These are phyloP conservation scores for Aleadryas rufinucha DNA, from an alignment of 2,113 vertebrate genomes.

Conservation along the genomic window DNA sequence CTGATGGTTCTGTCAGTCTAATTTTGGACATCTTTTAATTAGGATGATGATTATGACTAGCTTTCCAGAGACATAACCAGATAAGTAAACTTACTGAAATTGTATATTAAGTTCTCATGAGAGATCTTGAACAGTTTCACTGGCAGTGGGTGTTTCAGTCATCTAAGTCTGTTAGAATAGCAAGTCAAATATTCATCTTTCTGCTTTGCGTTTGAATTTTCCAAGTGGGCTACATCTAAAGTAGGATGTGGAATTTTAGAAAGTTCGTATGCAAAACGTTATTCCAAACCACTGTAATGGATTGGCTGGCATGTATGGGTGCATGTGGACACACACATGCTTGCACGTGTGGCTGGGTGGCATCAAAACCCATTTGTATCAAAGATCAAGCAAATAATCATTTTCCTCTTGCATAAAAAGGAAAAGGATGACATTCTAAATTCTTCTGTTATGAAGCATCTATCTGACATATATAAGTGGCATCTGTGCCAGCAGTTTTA, in stretches of 20 bases:
- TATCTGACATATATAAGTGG: neutral
- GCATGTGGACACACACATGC: neutral
- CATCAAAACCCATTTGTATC: neutral
- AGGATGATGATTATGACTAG: constrained; percentile 12
- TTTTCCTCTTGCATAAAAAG: neutral
- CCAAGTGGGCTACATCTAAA: neutral
- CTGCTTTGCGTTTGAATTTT: constrained; percentile 22
- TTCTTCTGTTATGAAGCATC: neutral
- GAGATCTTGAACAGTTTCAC: neutral
- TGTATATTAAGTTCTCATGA: neutral
- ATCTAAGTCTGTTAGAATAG: neutral
- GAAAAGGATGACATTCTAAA: neutral
- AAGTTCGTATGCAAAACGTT: neutral
- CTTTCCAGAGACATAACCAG: constrained; percentile 13
- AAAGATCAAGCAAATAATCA: neutral
- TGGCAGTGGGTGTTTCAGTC: neutral
- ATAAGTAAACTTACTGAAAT: neutral
- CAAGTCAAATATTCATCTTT: neutral
- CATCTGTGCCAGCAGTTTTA: neutral
- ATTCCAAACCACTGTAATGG: neutral
- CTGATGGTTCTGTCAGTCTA: constrained; percentile 4
- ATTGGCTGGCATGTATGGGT: neutral
- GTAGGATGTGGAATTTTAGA: neutral
- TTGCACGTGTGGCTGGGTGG: neutral
- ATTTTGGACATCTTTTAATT: constrained; percentile 40